Evolutionary conservation across 2,888 invertebrate genomes (phyloP).

Genomic region (Drosophila mulleri): DNA sequence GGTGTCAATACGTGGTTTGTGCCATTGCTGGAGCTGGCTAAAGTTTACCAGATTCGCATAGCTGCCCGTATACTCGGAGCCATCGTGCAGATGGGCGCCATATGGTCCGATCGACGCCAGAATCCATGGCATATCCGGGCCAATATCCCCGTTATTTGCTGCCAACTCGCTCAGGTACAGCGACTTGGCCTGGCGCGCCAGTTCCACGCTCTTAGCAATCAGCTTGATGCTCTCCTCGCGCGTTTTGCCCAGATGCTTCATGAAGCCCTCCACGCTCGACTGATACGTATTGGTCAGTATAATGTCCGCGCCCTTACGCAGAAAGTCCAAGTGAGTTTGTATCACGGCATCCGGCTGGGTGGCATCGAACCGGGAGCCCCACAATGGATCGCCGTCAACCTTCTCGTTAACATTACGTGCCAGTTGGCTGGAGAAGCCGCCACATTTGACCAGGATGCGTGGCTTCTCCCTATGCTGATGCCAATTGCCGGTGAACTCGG

Average conservation of each 20-base stretch:
- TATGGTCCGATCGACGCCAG: slow-evolving; percentile 96
- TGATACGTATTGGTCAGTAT: slow-evolving; percentile 96
- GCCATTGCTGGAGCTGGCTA: slow-evolving; percentile 91
- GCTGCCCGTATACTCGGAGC: slow-evolving; percentile 94
- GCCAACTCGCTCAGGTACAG: slow-evolving; percentile 86
- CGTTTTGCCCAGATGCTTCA: slow-evolving; percentile 89
- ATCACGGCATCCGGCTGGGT: slow-evolving; percentile 92
- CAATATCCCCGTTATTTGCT: slow-evolving; percentile 25
- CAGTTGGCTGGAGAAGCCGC: slow-evolving; percentile 93
- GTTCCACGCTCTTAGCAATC: slow-evolving; percentile 89
- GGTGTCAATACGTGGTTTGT: slow-evolving; percentile 91
- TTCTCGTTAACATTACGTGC: slow-evolving; percentile 89
- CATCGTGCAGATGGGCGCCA: slow-evolving; percentile 94
- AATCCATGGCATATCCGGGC: slow-evolving; percentile 85
- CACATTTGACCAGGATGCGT: slow-evolving; percentile 87
- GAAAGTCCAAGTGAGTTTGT: slow-evolving; percentile 92
- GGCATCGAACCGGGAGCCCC: slow-evolving; percentile 93
- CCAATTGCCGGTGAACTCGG: slow-evolving; percentile 19
- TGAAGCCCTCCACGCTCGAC: slow-evolving; percentile 91
- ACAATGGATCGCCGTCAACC: slow-evolving; percentile 94
- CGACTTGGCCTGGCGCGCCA: slow-evolving; percentile 90
- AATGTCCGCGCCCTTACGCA: slow-evolving; percentile 94
- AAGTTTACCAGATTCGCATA: slow-evolving; percentile 88
- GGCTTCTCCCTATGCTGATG: slow-evolving; percentile 16
- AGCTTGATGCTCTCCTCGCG: slow-evolving; percentile 89